Evolutionary conservation across 2,888 invertebrate species (phyloP).

Genomic region (Nemotelus nigrinus): DNA sequence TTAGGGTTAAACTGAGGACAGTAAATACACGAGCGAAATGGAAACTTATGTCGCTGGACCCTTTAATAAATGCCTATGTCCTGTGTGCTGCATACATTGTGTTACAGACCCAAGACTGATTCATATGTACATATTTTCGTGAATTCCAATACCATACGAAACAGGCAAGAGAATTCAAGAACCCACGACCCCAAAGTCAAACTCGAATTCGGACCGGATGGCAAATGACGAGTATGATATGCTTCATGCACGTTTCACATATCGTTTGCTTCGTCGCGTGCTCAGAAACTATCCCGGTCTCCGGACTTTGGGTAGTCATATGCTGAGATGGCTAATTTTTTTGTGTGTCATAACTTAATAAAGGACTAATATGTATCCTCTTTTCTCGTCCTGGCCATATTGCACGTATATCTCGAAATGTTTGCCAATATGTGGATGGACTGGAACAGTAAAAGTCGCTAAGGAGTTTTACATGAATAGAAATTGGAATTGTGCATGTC

Average conservation of each 20-base stretch:
- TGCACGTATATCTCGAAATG: constrained; percentile 31
- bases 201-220: constrained; percentile 10
- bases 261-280: constrained; percentile 2
- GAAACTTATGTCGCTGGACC: constrained; percentile 32
- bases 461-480: not conserved
- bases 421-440: constrained; percentile 6
- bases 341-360: constrained; percentile 51
- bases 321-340: constrained; percentile 51
- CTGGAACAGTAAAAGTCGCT: not conserved
- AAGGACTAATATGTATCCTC: constrained; percentile 48
- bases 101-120: constrained; percentile 10
- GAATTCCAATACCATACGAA: not conserved
- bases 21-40: constrained; percentile 17
- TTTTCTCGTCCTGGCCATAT: constrained; percentile 15
- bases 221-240: constrained; percentile 19
- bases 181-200: not conserved
- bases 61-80: constrained; percentile 39
- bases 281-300: not conserved
- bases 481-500: no score
- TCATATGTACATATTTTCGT: constrained; percentile 15
- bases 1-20: constrained; percentile 38
- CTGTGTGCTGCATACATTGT: not conserved
- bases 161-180: constrained; percentile 1
- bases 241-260: constrained; percentile 17
- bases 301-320: constrained; percentile 28